Evolutionary conservation across 2,797 vertebrate genomes (phyloP).

Genomic region (Eremophila alpestris): DNA sequence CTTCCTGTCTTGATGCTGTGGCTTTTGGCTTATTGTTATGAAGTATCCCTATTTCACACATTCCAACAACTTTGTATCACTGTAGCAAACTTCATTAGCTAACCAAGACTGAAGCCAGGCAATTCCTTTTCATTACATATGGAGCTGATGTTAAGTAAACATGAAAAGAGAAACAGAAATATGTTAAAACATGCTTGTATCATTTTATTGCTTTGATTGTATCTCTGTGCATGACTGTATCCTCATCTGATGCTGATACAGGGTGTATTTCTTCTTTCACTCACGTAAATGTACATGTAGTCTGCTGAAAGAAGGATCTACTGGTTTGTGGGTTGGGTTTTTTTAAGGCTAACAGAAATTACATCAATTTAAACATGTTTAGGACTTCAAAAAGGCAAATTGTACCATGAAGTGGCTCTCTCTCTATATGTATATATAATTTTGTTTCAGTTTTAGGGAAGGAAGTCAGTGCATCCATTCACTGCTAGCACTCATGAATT

Average conservation of each 20-base stretch:
- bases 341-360: not conserved
- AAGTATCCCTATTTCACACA: not conserved
- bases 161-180: slow-evolving; percentile 1
- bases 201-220: not conserved
- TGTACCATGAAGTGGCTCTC: not conserved
- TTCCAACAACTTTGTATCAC: not conserved
- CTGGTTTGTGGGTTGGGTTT: not conserved
- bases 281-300: not conserved
- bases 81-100: not conserved
- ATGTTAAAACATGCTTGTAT: slow-evolving; percentile 20
- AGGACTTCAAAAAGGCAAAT: not conserved
- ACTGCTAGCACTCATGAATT: not conserved
- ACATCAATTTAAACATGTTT: not conserved
- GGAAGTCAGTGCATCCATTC: not conserved
- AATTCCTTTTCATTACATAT: not conserved
- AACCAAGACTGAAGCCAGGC: not conserved
- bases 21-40: not conserved
- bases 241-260: not conserved
- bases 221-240: not conserved
- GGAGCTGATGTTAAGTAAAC: not conserved
- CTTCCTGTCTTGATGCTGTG: not conserved
- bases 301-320: not conserved
- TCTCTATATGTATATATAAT: not conserved
- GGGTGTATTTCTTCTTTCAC: not conserved
- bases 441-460: not conserved